Base-by-base conservation (phyloP, 2,888 invertebrate species). In the Drosophila histrio region DNA sequence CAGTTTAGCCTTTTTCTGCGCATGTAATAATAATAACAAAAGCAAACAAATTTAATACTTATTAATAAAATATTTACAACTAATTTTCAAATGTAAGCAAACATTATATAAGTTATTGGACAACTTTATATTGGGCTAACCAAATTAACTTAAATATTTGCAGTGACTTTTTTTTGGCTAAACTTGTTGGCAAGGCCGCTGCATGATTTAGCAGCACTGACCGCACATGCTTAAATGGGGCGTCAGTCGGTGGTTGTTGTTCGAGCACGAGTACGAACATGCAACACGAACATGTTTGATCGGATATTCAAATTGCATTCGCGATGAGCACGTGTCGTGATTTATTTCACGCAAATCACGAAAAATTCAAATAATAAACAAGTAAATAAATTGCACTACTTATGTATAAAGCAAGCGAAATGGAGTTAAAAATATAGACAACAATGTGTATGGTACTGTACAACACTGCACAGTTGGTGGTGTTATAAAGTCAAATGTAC, bases 221-320 rank as follows among this genome's bases (percentile, higher is more conserved):
- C 17, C 41, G 66, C 41, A 56, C 61, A 66, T 54, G 46, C 58
- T 36, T 47, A 47, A 65, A 49, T 63, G 62, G 72, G 72, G 69
- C 76, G 68, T 69, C 69, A 72, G 74, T 74, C 68, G 43, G 76
- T 76, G 68, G 72, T 75, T 71, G 76, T 60, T 54, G 76, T 50
- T 75, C 57, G 76, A 66, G 44, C 75, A 57, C 59, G 60, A 60
- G 53, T 24, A 46, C 60, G 22, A 75, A 62, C 73, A 65, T 38
- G 61, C 50, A 75, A 44, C 68, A 6, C 67, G 39, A 75, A 57
- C 74, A 76, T 72, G 74, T 58, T 75, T 1, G 74, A 63, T 26
- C 6, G 54, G 30, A 43, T 21, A 60, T 60, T 49, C 49, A 32
- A 56, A 57, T 60, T 46, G 52, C 41, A 57, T 36, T 59, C 30